These are phyloP conservation scores for Laupala kohalensis DNA, from an alignment of 1,140 invertebrate genomes.

Conservation along the genomic window DNA sequence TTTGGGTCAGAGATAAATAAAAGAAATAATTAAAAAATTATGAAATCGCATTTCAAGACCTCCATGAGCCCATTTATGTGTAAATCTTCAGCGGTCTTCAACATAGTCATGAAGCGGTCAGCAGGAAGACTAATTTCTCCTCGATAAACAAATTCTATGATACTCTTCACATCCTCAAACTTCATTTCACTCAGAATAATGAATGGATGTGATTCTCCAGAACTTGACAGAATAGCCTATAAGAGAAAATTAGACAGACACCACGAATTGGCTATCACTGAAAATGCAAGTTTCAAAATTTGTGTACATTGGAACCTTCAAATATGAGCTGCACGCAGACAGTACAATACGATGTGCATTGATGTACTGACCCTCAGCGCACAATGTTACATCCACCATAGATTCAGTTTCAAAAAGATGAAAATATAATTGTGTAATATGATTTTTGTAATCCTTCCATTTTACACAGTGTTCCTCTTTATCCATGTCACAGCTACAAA, in stretches of 20 bases:
- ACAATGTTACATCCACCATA: conserved; percentile 39
- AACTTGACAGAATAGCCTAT: conserved; percentile 31
- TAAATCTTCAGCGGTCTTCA: conserved; percentile 34
- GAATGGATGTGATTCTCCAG: conserved; percentile 32
- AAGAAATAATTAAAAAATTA: background rate
- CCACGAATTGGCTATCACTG: background rate
- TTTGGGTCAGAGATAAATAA: background rate
- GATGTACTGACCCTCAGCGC: conserved; percentile 34
- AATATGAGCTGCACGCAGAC: conserved; percentile 41
- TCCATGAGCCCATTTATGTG: conserved; percentile 38
- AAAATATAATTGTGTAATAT: conserved; percentile 31
- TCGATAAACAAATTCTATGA: conserved; percentile 44
- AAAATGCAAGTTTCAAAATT: background rate
- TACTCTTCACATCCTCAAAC: conserved; percentile 32
- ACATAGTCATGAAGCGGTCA: conserved; percentile 31
- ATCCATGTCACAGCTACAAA: conserved; percentile 17
- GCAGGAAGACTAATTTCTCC: conserved; percentile 38
- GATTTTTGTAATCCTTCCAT: conserved; percentile 42
- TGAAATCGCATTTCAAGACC: conserved; percentile 21
- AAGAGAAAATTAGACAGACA: conserved; percentile 14
- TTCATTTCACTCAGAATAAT: conserved; percentile 38
- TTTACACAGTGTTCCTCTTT: conserved; percentile 30
- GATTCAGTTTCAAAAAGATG: conserved; percentile 33
- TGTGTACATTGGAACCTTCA: conserved; percentile 28
- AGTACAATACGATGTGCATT: conserved; percentile 41